Percentiles rank a stretch among this genome's conserved stretches.
Evolutionary conservation across 2,113 vertebrate species (phyloP).

Genomic region (Baryphthengus martii): DNA sequence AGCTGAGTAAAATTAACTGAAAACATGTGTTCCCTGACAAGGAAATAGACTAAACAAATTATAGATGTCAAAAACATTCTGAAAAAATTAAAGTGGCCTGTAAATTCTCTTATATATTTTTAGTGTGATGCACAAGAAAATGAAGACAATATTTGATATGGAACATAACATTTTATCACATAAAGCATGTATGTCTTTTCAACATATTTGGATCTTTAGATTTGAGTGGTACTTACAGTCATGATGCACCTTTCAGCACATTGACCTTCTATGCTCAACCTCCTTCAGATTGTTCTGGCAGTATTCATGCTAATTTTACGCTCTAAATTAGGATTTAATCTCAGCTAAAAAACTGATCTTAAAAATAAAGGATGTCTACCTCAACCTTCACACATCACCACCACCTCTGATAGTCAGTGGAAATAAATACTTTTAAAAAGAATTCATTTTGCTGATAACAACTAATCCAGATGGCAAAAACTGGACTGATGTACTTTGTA

Average conservation of each 20-base stretch:
- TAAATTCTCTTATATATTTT: neutral
- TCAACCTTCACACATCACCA: neutral
- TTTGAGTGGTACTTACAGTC: neutral
- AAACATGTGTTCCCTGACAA: neutral
- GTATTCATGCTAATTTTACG: neutral
- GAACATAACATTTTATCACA: neutral
- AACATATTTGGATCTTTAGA: neutral
- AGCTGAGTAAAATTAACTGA: neutral
- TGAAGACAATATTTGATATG: neutral
- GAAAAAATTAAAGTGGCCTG: neutral
- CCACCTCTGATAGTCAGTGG: neutral
- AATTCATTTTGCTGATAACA: neutral
- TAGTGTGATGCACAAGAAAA: neutral
- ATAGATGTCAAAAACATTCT: neutral
- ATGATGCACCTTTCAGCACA: neutral
- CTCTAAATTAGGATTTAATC: neutral
- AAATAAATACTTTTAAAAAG: neutral
- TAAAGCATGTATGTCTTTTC: neutral
- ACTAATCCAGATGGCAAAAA: neutral
- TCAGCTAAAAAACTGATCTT: neutral
- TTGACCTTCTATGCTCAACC: rapidly evolving
- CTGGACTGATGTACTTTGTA: neutral
- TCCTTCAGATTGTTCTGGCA: neutral
- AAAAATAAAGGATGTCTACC: neutral
- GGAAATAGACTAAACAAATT: neutral